Evolutionary conservation across 2,797 vertebrate species (phyloP).

Genomic region (Poeciliopsis turneri): DNA sequence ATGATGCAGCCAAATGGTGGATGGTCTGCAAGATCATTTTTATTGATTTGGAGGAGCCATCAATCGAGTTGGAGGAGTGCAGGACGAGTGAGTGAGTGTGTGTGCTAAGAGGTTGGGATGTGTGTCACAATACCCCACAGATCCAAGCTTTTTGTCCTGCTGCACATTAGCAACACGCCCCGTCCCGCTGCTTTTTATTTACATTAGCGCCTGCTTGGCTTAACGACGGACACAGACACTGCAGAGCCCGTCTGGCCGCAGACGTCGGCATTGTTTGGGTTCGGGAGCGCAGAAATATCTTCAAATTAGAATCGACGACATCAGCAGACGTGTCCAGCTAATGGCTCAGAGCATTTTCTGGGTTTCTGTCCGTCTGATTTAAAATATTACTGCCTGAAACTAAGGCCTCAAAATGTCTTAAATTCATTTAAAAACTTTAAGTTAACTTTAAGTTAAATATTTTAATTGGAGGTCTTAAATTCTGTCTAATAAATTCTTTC

Average conservation of each 20-base stretch:
- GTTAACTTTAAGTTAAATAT: too few species aligned
- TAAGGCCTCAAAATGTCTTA: too few species aligned
- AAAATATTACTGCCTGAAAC: not conserved
- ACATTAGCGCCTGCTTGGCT: slow-evolving; percentile 72
- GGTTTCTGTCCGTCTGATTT: slow-evolving; percentile 2
- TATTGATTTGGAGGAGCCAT: slow-evolving; percentile 86
- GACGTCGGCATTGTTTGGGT: slow-evolving; percentile 69
- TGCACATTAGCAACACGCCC: slow-evolving; percentile 68
- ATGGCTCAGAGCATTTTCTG: slow-evolving; percentile 34
- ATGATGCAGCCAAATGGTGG: slow-evolving; percentile 87
- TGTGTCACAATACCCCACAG: slow-evolving; percentile 71
- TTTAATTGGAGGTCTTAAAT: too few species aligned
- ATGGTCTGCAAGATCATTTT: slow-evolving; percentile 89
- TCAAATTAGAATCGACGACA: slow-evolving; percentile 46
- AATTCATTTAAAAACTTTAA: too few species aligned
- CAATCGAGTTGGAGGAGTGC: slow-evolving; percentile 70
- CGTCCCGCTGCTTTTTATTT: slow-evolving; percentile 67
- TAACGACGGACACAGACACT: slow-evolving; percentile 60
- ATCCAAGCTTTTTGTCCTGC: slow-evolving; percentile 74
- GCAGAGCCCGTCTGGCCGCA: slow-evolving; percentile 56
- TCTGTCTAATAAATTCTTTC: too few species aligned
- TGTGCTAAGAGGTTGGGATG: slow-evolving; percentile 49
- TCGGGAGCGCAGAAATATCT: slow-evolving; percentile 65
- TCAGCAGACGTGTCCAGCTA: slow-evolving; percentile 47
- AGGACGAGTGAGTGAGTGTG: slow-evolving; percentile 41